phyloP scores from a whole-genome alignment of 2,888 invertebrate species.

The Apeira syringaria region DNA sequence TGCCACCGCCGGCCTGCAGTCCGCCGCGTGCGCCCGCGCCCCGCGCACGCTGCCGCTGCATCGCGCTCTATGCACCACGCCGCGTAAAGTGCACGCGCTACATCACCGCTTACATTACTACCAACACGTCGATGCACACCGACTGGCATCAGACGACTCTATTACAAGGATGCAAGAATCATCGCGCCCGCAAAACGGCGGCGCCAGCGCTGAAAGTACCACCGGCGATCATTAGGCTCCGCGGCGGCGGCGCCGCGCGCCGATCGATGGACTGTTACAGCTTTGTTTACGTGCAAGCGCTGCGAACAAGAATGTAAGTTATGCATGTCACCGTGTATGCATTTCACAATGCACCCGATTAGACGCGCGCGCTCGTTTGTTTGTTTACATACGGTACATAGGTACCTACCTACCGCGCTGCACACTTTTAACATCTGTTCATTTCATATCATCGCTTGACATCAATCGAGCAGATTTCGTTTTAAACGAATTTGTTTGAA shows the following conservation, averaged over 20 bases:
- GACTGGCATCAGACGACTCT: conserved; percentile 11
- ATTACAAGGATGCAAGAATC: conserved; percentile 15
- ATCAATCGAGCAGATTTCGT: conserved; percentile 12
- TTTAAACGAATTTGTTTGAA: too few relatives aligned
- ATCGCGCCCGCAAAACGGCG: conserved; percentile 16
- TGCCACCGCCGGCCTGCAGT: conserved; percentile 52
- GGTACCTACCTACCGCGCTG: conserved; percentile 34
- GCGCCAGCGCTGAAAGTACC: conserved; percentile 9
- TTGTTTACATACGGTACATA: conserved; percentile 68
- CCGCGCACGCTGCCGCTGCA: conserved; percentile 62
- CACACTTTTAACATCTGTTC: too few relatives aligned
- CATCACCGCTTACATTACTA: conserved; percentile 35
- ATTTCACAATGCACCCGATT: conserved; percentile 61
- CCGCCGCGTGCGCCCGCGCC: conserved; percentile 53
- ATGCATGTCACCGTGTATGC: conserved; percentile 65
- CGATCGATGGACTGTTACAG: conserved; percentile 50
- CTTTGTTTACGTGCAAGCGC: conserved; percentile 60
- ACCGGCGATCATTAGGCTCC: conserved; percentile 37
- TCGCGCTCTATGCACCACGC: conserved; percentile 41
- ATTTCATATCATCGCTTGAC: conserved; percentile 5
- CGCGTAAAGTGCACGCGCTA: conserved; percentile 40
- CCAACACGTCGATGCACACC: conserved; percentile 19
- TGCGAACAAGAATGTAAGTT: conserved; percentile 68
- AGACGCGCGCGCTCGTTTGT: conserved; percentile 57
- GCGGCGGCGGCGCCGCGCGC: too few relatives aligned